These are phyloP conservation scores for Saguinus midas DNA, from an alignment of 2,113 vertebrate genomes.

Conservation along the genomic window DNA sequence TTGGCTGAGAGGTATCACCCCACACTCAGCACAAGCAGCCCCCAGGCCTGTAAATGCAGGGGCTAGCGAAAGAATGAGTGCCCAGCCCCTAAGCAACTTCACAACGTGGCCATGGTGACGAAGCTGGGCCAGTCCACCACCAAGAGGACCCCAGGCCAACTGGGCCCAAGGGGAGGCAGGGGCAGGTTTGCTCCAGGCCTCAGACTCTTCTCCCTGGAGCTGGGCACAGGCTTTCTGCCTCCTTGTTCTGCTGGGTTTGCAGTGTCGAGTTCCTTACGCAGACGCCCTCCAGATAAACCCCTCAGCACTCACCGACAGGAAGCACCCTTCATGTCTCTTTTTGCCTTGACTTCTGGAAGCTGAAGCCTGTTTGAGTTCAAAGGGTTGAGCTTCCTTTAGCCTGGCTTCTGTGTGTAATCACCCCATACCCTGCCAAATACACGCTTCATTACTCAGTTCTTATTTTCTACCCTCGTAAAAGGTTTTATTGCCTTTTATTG, in stretches of 20 bases:
- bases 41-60: not conserved
- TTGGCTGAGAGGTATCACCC: not conserved
- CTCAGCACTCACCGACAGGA: not conserved
- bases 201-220: not conserved
- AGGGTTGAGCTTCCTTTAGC: not conserved
- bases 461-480: not conserved
- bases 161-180: not conserved
- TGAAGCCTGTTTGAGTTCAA: not conserved
- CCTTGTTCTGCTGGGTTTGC: rapidly evolving
- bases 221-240: rapidly evolving
- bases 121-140: not conserved
- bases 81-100: not conserved
- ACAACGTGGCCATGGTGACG: rapidly evolving
- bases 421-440: not conserved
- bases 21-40: not conserved
- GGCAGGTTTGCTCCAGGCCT: not conserved
- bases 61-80: not conserved
- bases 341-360: not conserved
- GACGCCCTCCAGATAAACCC: not conserved
- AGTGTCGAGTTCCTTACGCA: rapidly evolving
- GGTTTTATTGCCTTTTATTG: not conserved
- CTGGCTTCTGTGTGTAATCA: not conserved
- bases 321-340: not conserved
- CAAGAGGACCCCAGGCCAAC: not conserved
- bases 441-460: not conserved